Percentiles rank a stretch among this genome's conserved stretches.
Evolutionary conservation across 1,140 invertebrate species (phyloP).

Genomic region (Zaprionus tsacasi): DNA sequence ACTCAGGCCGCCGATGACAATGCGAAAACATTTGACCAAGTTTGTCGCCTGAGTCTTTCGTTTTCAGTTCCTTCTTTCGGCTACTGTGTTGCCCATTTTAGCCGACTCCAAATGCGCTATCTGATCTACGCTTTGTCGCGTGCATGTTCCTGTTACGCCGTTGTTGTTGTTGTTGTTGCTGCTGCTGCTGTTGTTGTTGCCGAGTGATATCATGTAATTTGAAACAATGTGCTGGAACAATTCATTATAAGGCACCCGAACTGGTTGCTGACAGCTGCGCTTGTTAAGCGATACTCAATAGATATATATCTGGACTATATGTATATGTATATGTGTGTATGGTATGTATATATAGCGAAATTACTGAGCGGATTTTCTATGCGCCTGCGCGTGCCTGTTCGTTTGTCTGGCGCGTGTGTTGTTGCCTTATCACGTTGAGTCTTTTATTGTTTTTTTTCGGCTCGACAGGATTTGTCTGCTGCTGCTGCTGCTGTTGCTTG

Average conservation of each 20-base stretch:
- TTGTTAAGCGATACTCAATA: constrained; percentile 82
- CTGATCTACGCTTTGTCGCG: constrained; percentile 74
- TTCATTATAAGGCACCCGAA: constrained; percentile 73
- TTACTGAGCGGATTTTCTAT: constrained; percentile 16
- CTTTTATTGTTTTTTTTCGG: constrained; percentile 38
- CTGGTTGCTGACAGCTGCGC: constrained; percentile 76
- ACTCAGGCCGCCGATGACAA: constrained; percentile 26
- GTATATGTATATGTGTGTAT: no score
- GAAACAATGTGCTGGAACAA: constrained; percentile 74
- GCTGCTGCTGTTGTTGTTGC: constrained; percentile 1
- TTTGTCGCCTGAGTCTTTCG: constrained; percentile 50
- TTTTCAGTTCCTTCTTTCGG: constrained; percentile 12
- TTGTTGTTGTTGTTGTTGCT: constrained; percentile 4
- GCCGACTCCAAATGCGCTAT: constrained; percentile 49
- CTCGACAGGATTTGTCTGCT: constrained; percentile 53
- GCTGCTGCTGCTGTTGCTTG: neutral
- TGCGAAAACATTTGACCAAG: constrained; percentile 45
- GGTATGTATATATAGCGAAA: constrained; percentile 17
- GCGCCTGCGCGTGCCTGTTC: constrained; percentile 44
- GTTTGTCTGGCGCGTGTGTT: constrained; percentile 17
- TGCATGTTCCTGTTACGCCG: constrained; percentile 49
- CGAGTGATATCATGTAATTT: constrained; percentile 78
- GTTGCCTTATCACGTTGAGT: constrained; percentile 12
- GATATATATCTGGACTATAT: constrained; percentile 31
- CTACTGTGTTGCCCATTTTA: constrained; percentile 15